Evolutionary conservation across 2,888 invertebrate genomes (phyloP), one percentile per base, ranked within the genome.

Genomic region (Troglohyphantes excavatus): DNA sequence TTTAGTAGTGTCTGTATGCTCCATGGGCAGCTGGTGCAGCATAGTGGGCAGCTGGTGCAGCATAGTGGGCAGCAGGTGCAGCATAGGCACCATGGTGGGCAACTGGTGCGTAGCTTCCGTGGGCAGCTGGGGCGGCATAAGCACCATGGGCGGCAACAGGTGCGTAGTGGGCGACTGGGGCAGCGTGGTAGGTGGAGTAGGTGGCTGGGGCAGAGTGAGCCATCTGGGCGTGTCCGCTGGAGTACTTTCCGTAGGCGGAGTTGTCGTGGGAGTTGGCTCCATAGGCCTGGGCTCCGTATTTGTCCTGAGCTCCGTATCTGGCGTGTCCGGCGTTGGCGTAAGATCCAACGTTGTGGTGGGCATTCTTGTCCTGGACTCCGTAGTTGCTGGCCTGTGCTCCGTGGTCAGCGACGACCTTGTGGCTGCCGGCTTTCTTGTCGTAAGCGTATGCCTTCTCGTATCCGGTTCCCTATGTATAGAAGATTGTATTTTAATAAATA

Each of bases 401-500:
- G 61, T 82, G 46, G 68, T 90, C 86, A 21, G 83, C 73, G 23
- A 39, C 19, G 27, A 89, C 27, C 17, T 27, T 82, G 46, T 87
- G 86, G 75, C 86, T 61, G 13, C 86, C 90, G 68, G 83, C 90
- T 33, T 73, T 82, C 89, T 89, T 89, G 82, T 89, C 89, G 70
- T 89, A 89, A 46, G 89, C 89, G 68, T 89, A 89, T 3, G 83
- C 89, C 63, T 89, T 84, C 59, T 90, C 90, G 73, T 90, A 90
- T 46, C 90, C 90, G 5, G 84, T 83, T 46, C 90, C 90, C 84
- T 83, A 53, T 2, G 5, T 53, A 1, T 6, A 53, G n/a, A 11
- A 53, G 13, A n/a, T 53, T 53, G n/a, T 13, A 53, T 5, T 17
- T 53, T n/a, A 9, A 53, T 53, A 53, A 53, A n/a, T n/a, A n/a